Evolutionary conservation across 37 sponge, comb jelly and placozoan genomes (phyloP), one percentile per base, ranked within the genome.

Genomic region (Diacarnus erythraeanus): DNA sequence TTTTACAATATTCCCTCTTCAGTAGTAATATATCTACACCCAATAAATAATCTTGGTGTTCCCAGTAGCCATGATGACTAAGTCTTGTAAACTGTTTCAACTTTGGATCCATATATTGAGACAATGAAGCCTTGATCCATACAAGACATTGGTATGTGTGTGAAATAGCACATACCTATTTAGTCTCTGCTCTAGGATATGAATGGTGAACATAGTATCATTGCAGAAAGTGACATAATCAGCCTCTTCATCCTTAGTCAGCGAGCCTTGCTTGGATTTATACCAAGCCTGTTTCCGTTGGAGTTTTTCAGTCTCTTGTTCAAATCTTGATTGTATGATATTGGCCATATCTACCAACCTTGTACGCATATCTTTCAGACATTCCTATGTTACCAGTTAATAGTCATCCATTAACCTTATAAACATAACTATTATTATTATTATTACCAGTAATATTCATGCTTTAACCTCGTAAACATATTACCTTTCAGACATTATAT

Each of bases 191-290:
- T 94, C 98, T 38, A 97, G 77, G 36, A 94, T 97, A 82, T 97
- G 98, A 68, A 97, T 94, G 61, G 86, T 85, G 81, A 94, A 97
- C 95, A 97, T 94, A 30, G 98, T 88, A 33, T 90, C 93, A 43
- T 74, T 89, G 86, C 98, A 97, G 76, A 66, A 92, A 41, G 74
- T 65, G 47, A 94, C 63, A 78, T 97, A 97, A 43, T 97, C 93
- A 29, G 86, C 89, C 72, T 94, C 98, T 38, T 94, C 89, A 59
- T 97, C 90, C 37, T 77, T 92, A 33, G 80, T 90, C 42, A 97
- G 44, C 33, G 88, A 75, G 25, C 79, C 69, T 86, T 94, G 98
- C 70, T 97, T 89, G 58, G 89, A 76, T 75, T 97, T 94, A 71
- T 94, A 94, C 93, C 91, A 89, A 30, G 43, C 63, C 82, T 97